Percentiles rank a stretch among this genome's conserved stretches.
Conservation (phyloP, 2,797 vertebrate genomes). For the Fringilla coelebs region DNA sequence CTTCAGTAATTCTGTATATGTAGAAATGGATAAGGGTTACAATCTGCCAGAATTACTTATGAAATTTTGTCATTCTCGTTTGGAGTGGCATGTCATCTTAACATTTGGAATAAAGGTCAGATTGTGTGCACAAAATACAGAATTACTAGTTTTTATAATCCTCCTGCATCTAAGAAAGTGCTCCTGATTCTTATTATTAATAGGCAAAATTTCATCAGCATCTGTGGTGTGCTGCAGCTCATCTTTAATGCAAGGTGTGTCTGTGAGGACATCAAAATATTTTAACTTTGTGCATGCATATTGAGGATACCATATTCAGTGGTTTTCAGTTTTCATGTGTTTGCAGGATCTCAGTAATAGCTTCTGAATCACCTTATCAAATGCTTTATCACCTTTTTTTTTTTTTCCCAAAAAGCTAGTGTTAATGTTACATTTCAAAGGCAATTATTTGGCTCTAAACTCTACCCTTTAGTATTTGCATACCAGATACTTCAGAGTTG, state of each 20-base stretch:
- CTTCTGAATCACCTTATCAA: neutral
- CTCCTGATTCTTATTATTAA: neutral
- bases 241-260: neutral
- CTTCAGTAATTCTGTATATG: neutral
- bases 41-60: neutral
- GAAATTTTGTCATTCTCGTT: neutral
- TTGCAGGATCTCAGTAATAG: neutral
- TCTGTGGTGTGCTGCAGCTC: neutral
- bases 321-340: neutral
- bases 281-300: neutral
- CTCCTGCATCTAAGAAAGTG: neutral
- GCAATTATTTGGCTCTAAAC: constrained; percentile 12
- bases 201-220: neutral
- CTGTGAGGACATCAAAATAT: neutral
- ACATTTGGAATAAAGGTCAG: neutral
- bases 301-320: neutral
- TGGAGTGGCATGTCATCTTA: neutral
- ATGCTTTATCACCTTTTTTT: neutral
- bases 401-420: neutral
- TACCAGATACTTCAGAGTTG: neutral
- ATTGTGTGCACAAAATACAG: neutral
- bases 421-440: neutral
- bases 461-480: neutral
- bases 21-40: neutral
- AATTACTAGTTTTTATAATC: neutral